Conservation (phyloP, 2,888 invertebrate genomes). For the Aleiodes leptofemur region DNA sequence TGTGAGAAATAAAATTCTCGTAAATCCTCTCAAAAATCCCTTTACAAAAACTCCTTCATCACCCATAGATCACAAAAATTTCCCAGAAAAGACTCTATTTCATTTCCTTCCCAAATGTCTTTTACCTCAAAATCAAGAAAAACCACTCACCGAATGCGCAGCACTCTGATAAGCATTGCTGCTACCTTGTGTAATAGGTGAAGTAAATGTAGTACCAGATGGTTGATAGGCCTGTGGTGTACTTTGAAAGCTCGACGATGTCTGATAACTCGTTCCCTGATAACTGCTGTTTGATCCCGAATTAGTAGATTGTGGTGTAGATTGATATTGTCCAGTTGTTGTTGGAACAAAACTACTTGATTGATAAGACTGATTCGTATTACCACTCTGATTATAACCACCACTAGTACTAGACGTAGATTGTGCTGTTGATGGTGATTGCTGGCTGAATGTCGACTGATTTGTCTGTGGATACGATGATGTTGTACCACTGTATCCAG, state of each 20-base stretch:
- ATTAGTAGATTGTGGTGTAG: conserved; percentile 65
- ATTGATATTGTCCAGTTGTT: conserved; percentile 71
- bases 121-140: background rate
- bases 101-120: too few species aligned
- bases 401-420: conserved; percentile 64
- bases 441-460: conserved; percentile 70
- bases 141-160: conserved; percentile 67
- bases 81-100: too few species aligned
- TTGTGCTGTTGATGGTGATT: conserved; percentile 66
- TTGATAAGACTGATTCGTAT: conserved; percentile 71
- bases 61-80: too few species aligned
- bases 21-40: too few species aligned
- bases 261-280: conserved; percentile 70
- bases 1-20: too few species aligned
- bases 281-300: conserved; percentile 68
- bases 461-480: conserved; percentile 70
- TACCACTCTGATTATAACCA: conserved; percentile 69
- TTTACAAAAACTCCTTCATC: too few species aligned
- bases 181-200: conserved; percentile 70
- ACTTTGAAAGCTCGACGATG: conserved; percentile 70
- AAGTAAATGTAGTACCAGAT: conserved; percentile 70
- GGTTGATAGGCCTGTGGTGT: conserved; percentile 71
- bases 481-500: conserved; percentile 66
- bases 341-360: conserved; percentile 69
- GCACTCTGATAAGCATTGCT: conserved; percentile 69